phyloP scores from a whole-genome alignment of 2,113 vertebrate genomes.

The Onychorhynchus coronatus region DNA sequence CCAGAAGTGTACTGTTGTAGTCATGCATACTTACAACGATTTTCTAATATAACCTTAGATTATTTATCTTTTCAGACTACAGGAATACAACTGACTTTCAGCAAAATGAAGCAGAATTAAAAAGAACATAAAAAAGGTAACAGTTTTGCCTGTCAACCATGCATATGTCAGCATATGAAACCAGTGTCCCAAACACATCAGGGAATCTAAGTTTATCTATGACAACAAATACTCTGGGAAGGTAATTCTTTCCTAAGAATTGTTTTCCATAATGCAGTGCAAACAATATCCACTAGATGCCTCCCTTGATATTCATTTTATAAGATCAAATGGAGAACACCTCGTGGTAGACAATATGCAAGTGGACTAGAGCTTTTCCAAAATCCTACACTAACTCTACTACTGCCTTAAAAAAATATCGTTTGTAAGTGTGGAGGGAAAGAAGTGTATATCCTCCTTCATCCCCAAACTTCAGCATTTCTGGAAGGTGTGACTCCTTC shows the following conservation, averaged over 20 bases:
- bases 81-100: not conserved
- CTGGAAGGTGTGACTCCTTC: not conserved
- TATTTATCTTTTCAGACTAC: not conserved
- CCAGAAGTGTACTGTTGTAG: not conserved
- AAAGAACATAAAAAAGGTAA: not conserved
- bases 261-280: not conserved
- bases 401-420: not conserved
- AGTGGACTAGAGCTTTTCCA: not conserved
- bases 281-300: slow-evolving; percentile 53
- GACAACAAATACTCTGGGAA: not conserved
- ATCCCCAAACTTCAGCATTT: not conserved
- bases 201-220: not conserved
- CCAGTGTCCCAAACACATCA: not conserved
- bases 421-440: accelerated
- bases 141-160: not conserved
- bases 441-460: not conserved
- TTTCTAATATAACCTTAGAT: not conserved
- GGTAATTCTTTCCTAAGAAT: not conserved
- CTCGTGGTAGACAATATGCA: accelerated
- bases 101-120: not conserved
- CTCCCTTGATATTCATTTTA: not conserved
- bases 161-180: not conserved
- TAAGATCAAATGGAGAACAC: not conserved
- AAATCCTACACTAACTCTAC: not conserved
- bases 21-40: not conserved